Evolutionary conservation across 2,113 vertebrate genomes (phyloP), one percentile per base, ranked within the genome.

Genomic region (Bombycilla garrulus): DNA sequence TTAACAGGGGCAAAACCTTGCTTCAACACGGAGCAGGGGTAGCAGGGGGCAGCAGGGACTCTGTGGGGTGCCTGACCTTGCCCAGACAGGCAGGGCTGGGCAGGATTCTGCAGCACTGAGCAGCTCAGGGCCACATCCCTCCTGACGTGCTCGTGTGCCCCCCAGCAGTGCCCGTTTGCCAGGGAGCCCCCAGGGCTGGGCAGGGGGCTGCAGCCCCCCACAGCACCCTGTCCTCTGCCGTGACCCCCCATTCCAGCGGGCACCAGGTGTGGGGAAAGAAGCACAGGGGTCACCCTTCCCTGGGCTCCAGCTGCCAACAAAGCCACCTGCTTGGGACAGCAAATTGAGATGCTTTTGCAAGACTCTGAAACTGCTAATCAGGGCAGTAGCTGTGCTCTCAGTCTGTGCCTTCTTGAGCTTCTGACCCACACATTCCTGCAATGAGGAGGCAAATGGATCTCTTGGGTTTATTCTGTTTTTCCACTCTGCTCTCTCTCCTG

Each of bases 71-170:
- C 58, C 45, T 56, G 67, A 4, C 42, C 71, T 5, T 17, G 28
- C 25, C 58, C 29, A 14, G 45, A 4, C 11, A 24, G 51, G 81
- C 70, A 81, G 81, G 47, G 65, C 73, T 54, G 66, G 44, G 40
- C 87, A 90, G 51, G 47, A 3, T 29, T 23, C 42, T 66, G 47
- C 72, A 77, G 5, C 36, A 7, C 21, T 9, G 70, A 38, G n/a
- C 11, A 4, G 76, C 71, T 29, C 36, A 25, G 44, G 48, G 28
- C 22, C 58, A 61, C 38, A 38, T 0, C 21, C 48, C 40, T 58
- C 44, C 61, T 17, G 29, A 15, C 0, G 1, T 0, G 0, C 11
- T 8, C 9, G 2, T 3, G 65, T 40, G 15, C 19, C 45, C 44
- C 42, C 26, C 66, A 76, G 51, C 47, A 74, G 65, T 0, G 28